Conservation (phyloP, 2,113 vertebrate genomes). For the Gambusia holbrooki region DNA sequence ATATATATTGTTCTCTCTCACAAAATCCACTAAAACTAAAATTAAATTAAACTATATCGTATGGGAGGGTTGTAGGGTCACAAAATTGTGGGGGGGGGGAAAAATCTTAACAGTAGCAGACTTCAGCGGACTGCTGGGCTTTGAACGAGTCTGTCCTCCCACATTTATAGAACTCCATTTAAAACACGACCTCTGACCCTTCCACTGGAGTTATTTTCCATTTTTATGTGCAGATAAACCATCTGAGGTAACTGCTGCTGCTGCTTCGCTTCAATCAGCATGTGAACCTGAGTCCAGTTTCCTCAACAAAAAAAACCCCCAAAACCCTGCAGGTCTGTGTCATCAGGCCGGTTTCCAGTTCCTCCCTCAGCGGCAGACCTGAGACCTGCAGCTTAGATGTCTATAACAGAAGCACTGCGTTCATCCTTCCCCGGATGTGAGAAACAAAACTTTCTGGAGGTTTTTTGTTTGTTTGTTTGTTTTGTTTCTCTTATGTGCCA, state of each 20-base stretch:
- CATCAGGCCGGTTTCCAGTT: slow-evolving; percentile 62
- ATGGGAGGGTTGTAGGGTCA: no score
- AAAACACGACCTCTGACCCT: neutral
- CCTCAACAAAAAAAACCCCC: slow-evolving; percentile 21
- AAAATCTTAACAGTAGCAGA: neutral
- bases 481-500: no score
- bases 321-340: slow-evolving; percentile 28
- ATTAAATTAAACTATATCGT: no score
- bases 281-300: slow-evolving; percentile 46
- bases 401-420: slow-evolving; percentile 66
- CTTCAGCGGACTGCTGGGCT: neutral
- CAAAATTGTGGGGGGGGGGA: no score
- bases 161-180: neutral
- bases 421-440: slow-evolving; percentile 54
- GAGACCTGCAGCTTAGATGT: slow-evolving; percentile 64
- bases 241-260: slow-evolving; percentile 2
- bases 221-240: slow-evolving; percentile 13
- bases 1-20: no score
- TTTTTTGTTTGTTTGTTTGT: neutral
- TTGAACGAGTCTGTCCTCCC: neutral
- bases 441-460: slow-evolving; percentile 46
- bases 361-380: slow-evolving; percentile 59
- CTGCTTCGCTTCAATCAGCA: slow-evolving; percentile 45
- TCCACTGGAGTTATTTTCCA: neutral
- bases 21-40: no score